Base-by-base conservation (phyloP, 2,797 vertebrate species). In the Eremophila alpestris region DNA sequence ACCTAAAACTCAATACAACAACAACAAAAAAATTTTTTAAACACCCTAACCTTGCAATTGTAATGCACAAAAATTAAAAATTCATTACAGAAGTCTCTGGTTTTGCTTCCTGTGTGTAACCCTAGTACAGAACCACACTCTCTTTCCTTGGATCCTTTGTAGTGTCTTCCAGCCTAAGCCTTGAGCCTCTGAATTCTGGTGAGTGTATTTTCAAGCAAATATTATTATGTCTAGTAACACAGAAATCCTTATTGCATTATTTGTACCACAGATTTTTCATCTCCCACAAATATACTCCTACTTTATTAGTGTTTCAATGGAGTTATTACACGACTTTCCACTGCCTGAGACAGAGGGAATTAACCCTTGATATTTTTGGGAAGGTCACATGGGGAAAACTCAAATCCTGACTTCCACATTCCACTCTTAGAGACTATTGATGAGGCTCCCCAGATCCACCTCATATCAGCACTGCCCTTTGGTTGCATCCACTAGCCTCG, bases 191-290 rank as follows among this genome's bases (percentile, higher is more conserved):
- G 26, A 63, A 41, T 30, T 83, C 32, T 68, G 16, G 2, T 52
- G 24, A 85, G 7, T 58, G 16, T 68, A 46, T 87, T 83, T 92
- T 83, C 48, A 84, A 48, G 76, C 55, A 95, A 65, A 78, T 55
- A 48, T 69, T 68, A 13, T 63, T 78, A 68, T 19, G 16, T 32
- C 41, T 56, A 26, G 9, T 27, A 82, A 59, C 32, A 78, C 3
- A 86, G 13, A 62, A 63, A 51, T 92, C 14, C n/a, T 88, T 90
- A n/a, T 11, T 62, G 22, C n/a, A 22, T 68, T 76, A 60, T 16
- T 69, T 73, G 13, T 68, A 40, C 2, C n/a, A 40, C 19, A 78
- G 65, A 78, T 51, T 87, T 87, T 74, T 85, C 24, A 67, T 63
- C 26, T 76, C 16, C 41, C n/a, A 58, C 20, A 63, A 58, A 62